A percentile compares a stretch with the other conserved stretches of the same genome.
Evolutionary conservation across 2,797 vertebrate species (phyloP).

Genomic region (Platyrinchus mystaceus): DNA sequence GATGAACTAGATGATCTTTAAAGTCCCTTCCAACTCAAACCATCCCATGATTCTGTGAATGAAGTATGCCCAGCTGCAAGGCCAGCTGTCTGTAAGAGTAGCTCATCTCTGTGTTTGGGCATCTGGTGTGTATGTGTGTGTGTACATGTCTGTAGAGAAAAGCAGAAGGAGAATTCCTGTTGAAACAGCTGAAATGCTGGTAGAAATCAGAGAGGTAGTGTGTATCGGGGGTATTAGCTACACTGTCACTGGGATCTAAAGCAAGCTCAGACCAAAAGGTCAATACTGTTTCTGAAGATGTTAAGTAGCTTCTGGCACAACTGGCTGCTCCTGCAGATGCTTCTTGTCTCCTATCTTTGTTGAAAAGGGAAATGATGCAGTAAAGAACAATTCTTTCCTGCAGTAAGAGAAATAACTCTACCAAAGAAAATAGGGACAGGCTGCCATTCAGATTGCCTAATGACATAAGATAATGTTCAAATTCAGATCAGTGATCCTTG

Average conservation of each 20-base stretch:
- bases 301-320: not conserved
- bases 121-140: accelerated
- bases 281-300: not conserved
- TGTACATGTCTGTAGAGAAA: not conserved
- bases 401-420: not conserved
- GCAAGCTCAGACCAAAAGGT: not conserved
- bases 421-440: not conserved
- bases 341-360: not conserved
- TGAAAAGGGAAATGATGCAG: not conserved
- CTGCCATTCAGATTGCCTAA: not conserved
- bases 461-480: not conserved
- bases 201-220: not conserved
- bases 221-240: not conserved
- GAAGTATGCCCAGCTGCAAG: not conserved
- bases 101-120: not conserved
- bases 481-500: conserved; percentile 13
- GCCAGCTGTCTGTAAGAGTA: not conserved
- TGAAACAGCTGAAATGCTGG: not conserved
- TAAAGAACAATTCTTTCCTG: not conserved
- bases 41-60: not conserved
- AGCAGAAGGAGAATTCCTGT: not conserved
- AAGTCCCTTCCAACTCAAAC: not conserved
- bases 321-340: not conserved
- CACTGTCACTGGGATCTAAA: not conserved
- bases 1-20: not conserved